Evolutionary conservation across 2,113 vertebrate genomes (phyloP).

Genomic region (Progne subis): DNA sequence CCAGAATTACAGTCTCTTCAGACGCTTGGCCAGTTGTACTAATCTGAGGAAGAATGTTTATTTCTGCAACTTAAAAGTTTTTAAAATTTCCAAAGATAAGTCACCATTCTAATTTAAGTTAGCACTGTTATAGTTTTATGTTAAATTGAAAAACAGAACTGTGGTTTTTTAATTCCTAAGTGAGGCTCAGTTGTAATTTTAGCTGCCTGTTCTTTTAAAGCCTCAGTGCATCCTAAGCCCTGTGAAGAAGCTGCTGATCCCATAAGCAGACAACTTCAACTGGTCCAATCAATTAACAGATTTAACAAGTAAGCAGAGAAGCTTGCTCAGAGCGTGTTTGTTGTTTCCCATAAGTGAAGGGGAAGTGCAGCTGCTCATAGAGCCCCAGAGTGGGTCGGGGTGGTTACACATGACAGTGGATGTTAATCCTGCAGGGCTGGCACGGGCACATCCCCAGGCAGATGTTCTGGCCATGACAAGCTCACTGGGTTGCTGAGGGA

Average conservation of each 20-base stretch:
- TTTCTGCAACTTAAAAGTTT: background rate
- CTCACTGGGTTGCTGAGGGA: background rate
- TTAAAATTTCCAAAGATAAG: background rate
- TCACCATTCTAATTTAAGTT: background rate
- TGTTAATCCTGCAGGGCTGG: background rate
- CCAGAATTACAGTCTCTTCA: background rate
- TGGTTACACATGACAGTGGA: background rate
- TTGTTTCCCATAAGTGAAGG: background rate
- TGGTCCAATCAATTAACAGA: conserved; percentile 74
- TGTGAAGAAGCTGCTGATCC: conserved; percentile 73
- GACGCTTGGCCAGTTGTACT: background rate
- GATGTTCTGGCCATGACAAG: background rate
- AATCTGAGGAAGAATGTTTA: background rate
- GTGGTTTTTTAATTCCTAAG: background rate
- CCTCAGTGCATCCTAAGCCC: conserved; percentile 73
- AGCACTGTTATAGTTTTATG: background rate
- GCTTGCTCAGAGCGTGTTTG: background rate
- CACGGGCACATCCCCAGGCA: rapidly evolving
- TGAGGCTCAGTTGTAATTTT: conserved; percentile 19
- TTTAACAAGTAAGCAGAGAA: conserved; percentile 75
- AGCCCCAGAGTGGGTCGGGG: background rate
- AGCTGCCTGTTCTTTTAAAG: conserved; percentile 47
- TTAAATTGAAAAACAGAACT: background rate
- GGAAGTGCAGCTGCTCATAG: background rate
- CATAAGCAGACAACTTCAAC: conserved; percentile 75